Evolutionary conservation across 1,140 invertebrate genomes (phyloP), one percentile per base, ranked within the genome.

Genomic region (Drosophila pseudoobscura): DNA sequence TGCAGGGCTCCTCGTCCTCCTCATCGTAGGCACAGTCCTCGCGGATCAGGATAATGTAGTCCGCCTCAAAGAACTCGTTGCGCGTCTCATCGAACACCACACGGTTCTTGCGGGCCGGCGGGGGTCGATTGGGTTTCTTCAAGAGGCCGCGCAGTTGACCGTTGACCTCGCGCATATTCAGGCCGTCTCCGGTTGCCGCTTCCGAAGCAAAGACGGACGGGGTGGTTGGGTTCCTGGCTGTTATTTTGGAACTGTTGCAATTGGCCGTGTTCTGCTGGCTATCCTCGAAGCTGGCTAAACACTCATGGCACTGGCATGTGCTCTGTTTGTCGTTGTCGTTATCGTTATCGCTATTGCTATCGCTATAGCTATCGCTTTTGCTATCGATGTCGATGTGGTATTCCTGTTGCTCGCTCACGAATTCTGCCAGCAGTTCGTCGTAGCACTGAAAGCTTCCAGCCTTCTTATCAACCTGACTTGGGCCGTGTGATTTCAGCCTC

Each of bases 61-160:
- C 96, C 2, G 96, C 96, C 59, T 97, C 96, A 90, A 97, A 97
- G 92, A 96, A 97, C 91, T 96, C 96, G 92, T 97, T 97, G 20
- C 95, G 93, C 68, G 95, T 96, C 92, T 97, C 96, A 89, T 97
- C 95, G 76, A 97, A 97, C 9, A 96, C 94, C 0, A 97, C 96
- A n/a, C 96, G 94, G 89, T 95, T 94, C 84, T 96, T 96, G 6
- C 91, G 77, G 13, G 75, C 65, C 8, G 91, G 80, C 51, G 91
- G 87, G 66, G 91, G 90, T 11, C 91, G 74, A 80, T 92, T 92
- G 6, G 91, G 91, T 61, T 91, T 91, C 60, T 92, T 92, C 13
- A 92, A 70, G 43, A 92, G 56, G 41, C 91, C 91, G 24, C 91
- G 73, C 58, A 92, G 50, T 44, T 90, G 87, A 0, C 91, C 91